These are phyloP conservation scores for Eumacrocentrus americanus DNA, from an alignment of 2,888 invertebrate species.

Conservation along the genomic window DNA sequence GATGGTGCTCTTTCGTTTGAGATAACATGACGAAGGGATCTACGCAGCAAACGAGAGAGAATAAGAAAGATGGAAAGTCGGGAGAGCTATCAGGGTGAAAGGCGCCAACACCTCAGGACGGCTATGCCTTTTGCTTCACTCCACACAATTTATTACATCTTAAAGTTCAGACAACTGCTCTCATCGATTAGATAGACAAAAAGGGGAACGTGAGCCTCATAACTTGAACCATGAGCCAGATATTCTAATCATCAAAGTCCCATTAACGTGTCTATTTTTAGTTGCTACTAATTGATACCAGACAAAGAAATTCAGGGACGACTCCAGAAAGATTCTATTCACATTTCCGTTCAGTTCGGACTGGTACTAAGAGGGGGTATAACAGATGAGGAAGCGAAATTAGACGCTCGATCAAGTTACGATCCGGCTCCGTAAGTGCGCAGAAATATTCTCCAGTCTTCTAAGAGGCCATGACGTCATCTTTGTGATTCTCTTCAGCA, in stretches of 20 bases:
- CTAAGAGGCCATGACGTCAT: neutral
- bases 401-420: no score
- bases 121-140: conserved; percentile 9
- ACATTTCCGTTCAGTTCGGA: neutral
- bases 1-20: conserved; percentile 8
- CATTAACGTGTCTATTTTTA: neutral
- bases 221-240: neutral
- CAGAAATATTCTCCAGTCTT: neutral
- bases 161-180: conserved; percentile 11
- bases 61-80: conserved; percentile 51
- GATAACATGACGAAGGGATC: conserved; percentile 10
- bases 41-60: conserved; percentile 17
- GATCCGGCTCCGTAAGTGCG: neutral
- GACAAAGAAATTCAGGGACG: neutral
- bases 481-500: neutral
- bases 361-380: neutral
- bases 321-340: neutral
- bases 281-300: neutral
- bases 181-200: neutral
- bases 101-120: conserved; percentile 30
- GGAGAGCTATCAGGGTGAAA: conserved; percentile 47
- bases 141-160: neutral
- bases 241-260: neutral
- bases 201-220: neutral
- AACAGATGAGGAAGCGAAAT: neutral